These are phyloP conservation scores for Melanogrammus aeglefinus DNA, from an alignment of 2,797 vertebrate genomes.

Conservation along the genomic window DNA sequence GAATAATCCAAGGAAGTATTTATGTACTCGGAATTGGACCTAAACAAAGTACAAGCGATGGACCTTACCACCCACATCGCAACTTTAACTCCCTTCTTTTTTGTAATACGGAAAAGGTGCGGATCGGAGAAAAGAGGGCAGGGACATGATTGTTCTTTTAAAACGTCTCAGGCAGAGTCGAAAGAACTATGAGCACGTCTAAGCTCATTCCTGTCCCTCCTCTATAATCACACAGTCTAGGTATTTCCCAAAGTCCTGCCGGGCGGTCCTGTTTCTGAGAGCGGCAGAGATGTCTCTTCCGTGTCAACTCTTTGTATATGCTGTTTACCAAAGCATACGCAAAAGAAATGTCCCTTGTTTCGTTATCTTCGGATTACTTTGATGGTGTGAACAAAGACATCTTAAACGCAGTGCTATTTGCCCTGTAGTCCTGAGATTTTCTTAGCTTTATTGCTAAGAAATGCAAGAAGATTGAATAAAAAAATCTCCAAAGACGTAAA, in stretches of 20 bases:
- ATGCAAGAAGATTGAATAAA: conserved; percentile 30
- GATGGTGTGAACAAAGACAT: conserved; percentile 7
- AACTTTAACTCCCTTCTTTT: not conserved
- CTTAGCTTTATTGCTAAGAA: conserved; percentile 18
- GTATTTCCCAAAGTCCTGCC: conserved; percentile 22
- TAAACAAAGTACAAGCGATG: too few species aligned
- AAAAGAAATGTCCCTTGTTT: not conserved
- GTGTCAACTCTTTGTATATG: conserved; percentile 3
- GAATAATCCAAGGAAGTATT: not conserved
- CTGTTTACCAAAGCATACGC: not conserved
- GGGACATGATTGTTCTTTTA: conserved; percentile 35
- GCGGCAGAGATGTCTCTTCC: not conserved
- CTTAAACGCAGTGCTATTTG: conserved; percentile 34
- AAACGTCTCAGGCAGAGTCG: conserved; percentile 31
- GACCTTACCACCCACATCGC: not conserved
- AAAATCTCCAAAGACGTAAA: conserved; percentile 13
- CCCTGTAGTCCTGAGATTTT: conserved; percentile 17
- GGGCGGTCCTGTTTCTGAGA: not conserved
- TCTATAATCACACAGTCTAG: conserved; percentile 47
- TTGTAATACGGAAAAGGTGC: conserved; percentile 8
- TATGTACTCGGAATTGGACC: not conserved
- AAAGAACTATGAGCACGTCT: conserved; percentile 34
- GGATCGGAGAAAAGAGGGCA: conserved; percentile 32
- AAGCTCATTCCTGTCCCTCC: conserved; percentile 16
- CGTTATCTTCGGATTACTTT: not conserved